phyloP scores from a whole-genome alignment of 2,113 vertebrate species.

The Oncorhynchus tshawytscha region DNA sequence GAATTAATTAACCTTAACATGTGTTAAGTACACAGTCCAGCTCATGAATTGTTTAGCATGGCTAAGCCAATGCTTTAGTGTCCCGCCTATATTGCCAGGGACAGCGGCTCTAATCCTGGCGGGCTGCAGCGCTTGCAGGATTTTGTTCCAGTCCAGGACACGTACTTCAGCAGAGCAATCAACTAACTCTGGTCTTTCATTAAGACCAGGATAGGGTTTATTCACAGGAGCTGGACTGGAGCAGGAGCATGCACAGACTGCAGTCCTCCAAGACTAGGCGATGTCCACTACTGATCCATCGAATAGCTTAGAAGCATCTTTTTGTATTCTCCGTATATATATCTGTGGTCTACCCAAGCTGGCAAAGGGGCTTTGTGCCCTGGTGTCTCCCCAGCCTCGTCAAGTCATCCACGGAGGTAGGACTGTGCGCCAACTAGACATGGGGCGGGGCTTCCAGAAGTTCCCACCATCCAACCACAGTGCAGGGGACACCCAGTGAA shows the following conservation, averaged over 20 bases:
- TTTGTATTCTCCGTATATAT: not conserved
- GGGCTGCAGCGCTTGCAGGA: not conserved
- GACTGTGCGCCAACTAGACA: not conserved
- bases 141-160: not conserved
- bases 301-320: not conserved
- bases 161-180: no score
- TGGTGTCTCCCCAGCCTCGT: not conserved
- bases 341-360: not conserved
- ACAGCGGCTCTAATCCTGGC: not conserved
- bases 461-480: not conserved
- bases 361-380: not conserved
- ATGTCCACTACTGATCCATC: not conserved
- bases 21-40: not conserved
- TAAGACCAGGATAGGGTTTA: no score
- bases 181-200: no score
- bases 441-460: not conserved
- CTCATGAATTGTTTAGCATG: conserved; percentile 19
- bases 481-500: not conserved
- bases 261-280: no score
- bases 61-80: not conserved
- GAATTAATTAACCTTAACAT: conserved; percentile 43
- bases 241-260: no score
- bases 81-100: not conserved
- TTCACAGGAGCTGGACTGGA: no score
- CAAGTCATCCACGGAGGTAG: no score